Conservation (phyloP, 2,113 vertebrate genomes). For the Motacilla alba region DNA sequence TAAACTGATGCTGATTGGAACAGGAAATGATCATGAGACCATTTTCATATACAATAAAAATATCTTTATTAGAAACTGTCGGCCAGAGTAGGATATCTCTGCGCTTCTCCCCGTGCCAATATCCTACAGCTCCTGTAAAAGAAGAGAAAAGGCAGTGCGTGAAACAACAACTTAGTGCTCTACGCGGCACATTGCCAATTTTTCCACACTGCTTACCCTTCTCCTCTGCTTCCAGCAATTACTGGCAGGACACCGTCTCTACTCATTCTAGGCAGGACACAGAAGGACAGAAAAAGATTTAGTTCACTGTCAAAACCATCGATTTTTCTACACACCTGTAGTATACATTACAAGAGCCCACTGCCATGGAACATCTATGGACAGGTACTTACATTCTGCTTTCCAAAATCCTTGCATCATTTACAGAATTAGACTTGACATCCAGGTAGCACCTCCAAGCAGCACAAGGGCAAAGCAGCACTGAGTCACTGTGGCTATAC, state of each 20-base stretch:
- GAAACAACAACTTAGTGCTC: background rate
- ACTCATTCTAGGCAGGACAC: slow-evolving; percentile 14
- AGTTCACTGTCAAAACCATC: slow-evolving; percentile 10
- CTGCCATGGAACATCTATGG: background rate
- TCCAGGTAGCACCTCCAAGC: background rate
- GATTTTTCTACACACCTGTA: background rate
- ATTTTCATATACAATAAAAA: background rate
- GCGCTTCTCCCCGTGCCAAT: background rate
- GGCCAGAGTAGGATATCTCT: background rate
- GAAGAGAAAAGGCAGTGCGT: slow-evolving; percentile 12
- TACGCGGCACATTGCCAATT: fast-evolving
- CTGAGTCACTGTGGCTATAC: background rate
- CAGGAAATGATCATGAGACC: background rate
- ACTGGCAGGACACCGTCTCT: background rate
- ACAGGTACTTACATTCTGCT: slow-evolving; percentile 4
- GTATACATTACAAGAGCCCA: background rate
- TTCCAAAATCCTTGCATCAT: background rate
- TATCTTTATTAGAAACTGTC: slow-evolving; percentile 1
- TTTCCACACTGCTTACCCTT: slow-evolving; percentile 47
- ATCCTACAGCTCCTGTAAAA: slow-evolving; percentile 39
- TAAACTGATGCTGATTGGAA: background rate
- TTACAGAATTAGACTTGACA: background rate
- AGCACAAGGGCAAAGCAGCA: background rate
- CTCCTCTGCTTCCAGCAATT: background rate
- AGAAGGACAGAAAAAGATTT: slow-evolving; percentile 53